These are phyloP conservation scores for Anthonomus grandis DNA, from an alignment of 1,140 invertebrate species.

Conservation along the genomic window DNA sequence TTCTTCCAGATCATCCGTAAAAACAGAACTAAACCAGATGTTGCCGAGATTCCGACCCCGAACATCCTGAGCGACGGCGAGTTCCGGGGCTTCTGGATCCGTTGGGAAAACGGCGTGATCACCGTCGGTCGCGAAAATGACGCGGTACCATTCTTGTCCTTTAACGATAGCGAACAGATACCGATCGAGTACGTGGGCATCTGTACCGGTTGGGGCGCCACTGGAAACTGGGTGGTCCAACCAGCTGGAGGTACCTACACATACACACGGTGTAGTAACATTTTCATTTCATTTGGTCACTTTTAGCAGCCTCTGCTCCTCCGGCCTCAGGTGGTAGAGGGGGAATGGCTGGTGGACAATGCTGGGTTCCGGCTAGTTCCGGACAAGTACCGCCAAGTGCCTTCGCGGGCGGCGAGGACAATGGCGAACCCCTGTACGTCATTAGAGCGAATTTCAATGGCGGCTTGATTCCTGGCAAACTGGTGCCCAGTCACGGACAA, in stretches of 20 bases:
- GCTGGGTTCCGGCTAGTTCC: constrained; percentile 65
- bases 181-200: constrained; percentile 70
- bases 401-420: constrained; percentile 69
- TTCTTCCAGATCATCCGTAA: constrained; percentile 61
- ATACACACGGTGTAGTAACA: background rate
- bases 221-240: constrained; percentile 78
- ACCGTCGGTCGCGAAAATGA: constrained; percentile 69
- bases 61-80: constrained; percentile 66
- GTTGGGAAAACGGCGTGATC: constrained; percentile 66
- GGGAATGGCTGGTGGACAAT: constrained; percentile 42
- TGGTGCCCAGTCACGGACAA: constrained; percentile 66
- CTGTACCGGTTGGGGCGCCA: constrained; percentile 80
- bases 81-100: constrained; percentile 78
- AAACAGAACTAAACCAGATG: constrained; percentile 74
- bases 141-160: constrained; percentile 65
- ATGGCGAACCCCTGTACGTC: constrained; percentile 69
- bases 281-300: background rate
- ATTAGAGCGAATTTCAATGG: constrained; percentile 60
- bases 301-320: constrained; percentile 14
- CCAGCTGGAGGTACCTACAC: no score
- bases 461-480: constrained; percentile 74
- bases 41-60: constrained; percentile 67
- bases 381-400: constrained; percentile 69
- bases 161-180: constrained; percentile 66
- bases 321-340: constrained; percentile 11